Conservation (phyloP, 2,888 invertebrate genomes). For the Phania funesta region DNA sequence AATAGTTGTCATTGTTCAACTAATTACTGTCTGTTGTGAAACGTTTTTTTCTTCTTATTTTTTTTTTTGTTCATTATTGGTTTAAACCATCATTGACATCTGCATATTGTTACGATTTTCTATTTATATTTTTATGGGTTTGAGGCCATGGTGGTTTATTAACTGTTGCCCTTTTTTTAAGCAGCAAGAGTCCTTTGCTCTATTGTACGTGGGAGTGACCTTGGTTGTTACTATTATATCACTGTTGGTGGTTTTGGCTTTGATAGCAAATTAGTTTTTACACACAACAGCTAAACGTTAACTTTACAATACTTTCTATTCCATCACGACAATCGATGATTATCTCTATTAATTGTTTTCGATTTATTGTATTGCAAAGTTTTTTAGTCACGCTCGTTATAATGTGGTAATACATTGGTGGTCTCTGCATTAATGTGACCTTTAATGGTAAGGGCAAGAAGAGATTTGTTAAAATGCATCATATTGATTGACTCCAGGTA, state of each 20-base stretch:
- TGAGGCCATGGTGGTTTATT: slow-evolving; percentile 56
- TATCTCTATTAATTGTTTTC: slow-evolving; percentile 65
- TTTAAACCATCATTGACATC: slow-evolving; percentile 40
- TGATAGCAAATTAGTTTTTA: slow-evolving; percentile 63
- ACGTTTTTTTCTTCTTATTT: slow-evolving; percentile 18
- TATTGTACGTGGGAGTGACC: slow-evolving; percentile 44
- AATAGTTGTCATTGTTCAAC: slow-evolving; percentile 69
- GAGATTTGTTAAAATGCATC: background rate
- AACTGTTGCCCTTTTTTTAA: slow-evolving; percentile 18
- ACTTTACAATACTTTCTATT: slow-evolving; percentile 21
- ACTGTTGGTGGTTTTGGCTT: slow-evolving; percentile 50
- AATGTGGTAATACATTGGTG: slow-evolving; percentile 62
- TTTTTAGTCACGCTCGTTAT: slow-evolving; percentile 57
- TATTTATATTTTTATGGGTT: slow-evolving; percentile 17
- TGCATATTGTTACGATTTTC: slow-evolving; percentile 32
- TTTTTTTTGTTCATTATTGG: slow-evolving; percentile 41
- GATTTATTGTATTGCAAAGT: slow-evolving; percentile 54
- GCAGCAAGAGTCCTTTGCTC: background rate
- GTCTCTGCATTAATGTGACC: slow-evolving; percentile 55
- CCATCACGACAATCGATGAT: slow-evolving; percentile 60
- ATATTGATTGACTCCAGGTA: background rate
- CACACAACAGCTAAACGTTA: slow-evolving; percentile 52
- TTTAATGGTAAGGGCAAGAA: slow-evolving; percentile 42
- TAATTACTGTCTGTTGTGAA: slow-evolving; percentile 58
- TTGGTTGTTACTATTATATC: slow-evolving; percentile 44